Conservation (phyloP, 2,797 vertebrate genomes). For the Florisuga fusca region DNA sequence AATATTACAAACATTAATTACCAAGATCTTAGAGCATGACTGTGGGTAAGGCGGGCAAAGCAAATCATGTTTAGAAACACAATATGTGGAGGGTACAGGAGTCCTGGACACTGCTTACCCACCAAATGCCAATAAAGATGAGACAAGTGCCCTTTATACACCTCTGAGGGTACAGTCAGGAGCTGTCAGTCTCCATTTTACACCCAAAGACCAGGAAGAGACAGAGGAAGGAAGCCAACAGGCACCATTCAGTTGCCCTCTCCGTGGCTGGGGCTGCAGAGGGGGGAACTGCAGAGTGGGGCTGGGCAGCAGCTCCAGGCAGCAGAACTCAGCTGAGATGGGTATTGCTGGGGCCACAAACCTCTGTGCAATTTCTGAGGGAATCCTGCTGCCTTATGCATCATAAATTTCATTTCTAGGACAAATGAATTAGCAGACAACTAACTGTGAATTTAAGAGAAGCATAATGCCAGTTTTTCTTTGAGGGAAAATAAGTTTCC, state of each 20-base stretch:
- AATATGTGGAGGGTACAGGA: too few relatives aligned
- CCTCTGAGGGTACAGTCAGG: background rate
- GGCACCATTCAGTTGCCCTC: fast-evolving
- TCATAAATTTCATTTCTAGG: background rate
- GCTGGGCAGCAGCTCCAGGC: background rate
- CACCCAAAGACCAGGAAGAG: background rate
- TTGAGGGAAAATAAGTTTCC: background rate
- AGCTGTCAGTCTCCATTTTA: background rate
- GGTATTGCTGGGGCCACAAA: background rate
- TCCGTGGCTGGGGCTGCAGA: fast-evolving
- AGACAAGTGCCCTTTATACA: background rate
- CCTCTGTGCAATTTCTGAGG: background rate
- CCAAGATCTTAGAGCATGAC: background rate
- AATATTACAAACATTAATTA: background rate
- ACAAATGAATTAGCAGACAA: background rate
- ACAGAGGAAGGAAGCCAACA: background rate
- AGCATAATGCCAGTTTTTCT: background rate
- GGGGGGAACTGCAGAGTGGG: too few relatives aligned
- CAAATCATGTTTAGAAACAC: background rate
- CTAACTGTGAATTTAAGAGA: background rate
- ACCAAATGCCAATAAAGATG: background rate
- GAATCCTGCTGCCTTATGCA: fast-evolving
- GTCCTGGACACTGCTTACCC: background rate
- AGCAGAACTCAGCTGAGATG: background rate
- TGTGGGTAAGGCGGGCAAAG: background rate